Percentiles rank a stretch among this genome's conserved stretches.
Evolutionary conservation across 2,797 vertebrate genomes (phyloP).

Genomic region (Enteromius anoplus): DNA sequence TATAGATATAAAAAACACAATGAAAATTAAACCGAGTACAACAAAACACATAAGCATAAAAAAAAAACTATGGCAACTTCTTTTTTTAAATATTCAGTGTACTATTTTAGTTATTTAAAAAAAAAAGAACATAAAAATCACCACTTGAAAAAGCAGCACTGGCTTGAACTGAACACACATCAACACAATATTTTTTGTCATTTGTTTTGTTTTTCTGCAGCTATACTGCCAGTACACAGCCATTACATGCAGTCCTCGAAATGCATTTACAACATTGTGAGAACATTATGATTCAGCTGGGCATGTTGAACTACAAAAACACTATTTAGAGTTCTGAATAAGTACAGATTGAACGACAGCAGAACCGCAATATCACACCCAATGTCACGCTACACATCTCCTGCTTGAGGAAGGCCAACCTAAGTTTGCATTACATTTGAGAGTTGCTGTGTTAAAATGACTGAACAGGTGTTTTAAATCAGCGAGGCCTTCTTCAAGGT

Average conservation of each 20-base stretch:
- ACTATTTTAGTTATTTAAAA: slow-evolving; percentile 60
- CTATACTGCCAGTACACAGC: slow-evolving; percentile 74
- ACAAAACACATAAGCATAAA: slow-evolving; percentile 62
- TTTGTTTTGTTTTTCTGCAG: slow-evolving; percentile 60
- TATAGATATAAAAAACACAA: slow-evolving; percentile 56
- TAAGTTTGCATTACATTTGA: background rate
- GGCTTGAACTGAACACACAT: slow-evolving; percentile 75
- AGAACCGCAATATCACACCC: slow-evolving; percentile 61
- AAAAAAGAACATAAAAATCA: slow-evolving; percentile 70
- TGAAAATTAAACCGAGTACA: slow-evolving; percentile 65
- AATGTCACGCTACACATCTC: slow-evolving; percentile 63
- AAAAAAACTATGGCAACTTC: slow-evolving; percentile 62
- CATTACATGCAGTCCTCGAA: slow-evolving; percentile 74
- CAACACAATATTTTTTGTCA: slow-evolving; percentile 74
- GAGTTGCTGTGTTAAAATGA: background rate
- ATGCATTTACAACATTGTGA: slow-evolving; percentile 72
- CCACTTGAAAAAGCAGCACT: slow-evolving; percentile 75
- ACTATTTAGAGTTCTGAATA: slow-evolving; percentile 65
- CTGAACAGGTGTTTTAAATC: background rate
- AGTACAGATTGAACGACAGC: slow-evolving; percentile 62
- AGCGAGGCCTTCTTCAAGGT: slow-evolving; percentile 55
- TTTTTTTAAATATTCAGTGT: slow-evolving; percentile 67
- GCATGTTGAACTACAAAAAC: slow-evolving; percentile 68
- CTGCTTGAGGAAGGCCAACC: slow-evolving; percentile 48
- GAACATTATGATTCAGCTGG: slow-evolving; percentile 66